Evolutionary conservation across 2,888 invertebrate genomes (phyloP), one percentile per base, ranked within the genome.

Genomic region (Acanthosepion pharaonis): DNA sequence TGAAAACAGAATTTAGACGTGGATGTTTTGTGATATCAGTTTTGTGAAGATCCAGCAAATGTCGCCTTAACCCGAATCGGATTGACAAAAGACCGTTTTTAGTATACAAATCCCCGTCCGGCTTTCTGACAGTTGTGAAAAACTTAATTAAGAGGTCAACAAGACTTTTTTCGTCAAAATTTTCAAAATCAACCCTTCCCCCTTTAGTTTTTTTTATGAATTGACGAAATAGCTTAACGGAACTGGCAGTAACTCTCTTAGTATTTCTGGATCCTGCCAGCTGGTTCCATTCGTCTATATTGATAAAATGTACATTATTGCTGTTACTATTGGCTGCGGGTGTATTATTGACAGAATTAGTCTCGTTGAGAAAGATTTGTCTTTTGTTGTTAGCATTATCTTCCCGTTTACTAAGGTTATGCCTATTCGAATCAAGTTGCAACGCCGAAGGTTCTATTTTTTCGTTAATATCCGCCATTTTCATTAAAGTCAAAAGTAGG

Each of bases 11-110:
- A 93, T 93, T 93, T 18, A 93, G 15, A 25, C 51, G 93, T n/a
- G 93, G 93, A n/a, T 93, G 93, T 49, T 93, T 93, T n/a, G 93
- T 93, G 18, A 93, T 49, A 51, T 93, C 93, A 51, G n/a, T n/a
- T 93, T 93, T 93, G 53, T 53, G 93, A 53, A 93, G 53, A 49
- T 93, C 93, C 53, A 93, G 25, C 28, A 93, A 93, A 53, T 53
- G 93, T 33, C 93, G 49, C 48, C 93, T 93, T 51, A 93, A 49
- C 18, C 93, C 93, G 15, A 93, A 93, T 18, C 93, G 93, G 28
- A 93, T 93, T 2, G 93, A 93, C n/a, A 93, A n/a, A 28, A 93
- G 49, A n/a, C 93, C 93, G 28, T 93, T 93, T 49, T 93, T 93
- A 5, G 93, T 93, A 49, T 93, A 93, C n/a, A 51, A n/a, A 51